These are phyloP conservation scores for Charadrius vociferus DNA, from an alignment of 2,113 vertebrate species.

Conservation along the genomic window DNA sequence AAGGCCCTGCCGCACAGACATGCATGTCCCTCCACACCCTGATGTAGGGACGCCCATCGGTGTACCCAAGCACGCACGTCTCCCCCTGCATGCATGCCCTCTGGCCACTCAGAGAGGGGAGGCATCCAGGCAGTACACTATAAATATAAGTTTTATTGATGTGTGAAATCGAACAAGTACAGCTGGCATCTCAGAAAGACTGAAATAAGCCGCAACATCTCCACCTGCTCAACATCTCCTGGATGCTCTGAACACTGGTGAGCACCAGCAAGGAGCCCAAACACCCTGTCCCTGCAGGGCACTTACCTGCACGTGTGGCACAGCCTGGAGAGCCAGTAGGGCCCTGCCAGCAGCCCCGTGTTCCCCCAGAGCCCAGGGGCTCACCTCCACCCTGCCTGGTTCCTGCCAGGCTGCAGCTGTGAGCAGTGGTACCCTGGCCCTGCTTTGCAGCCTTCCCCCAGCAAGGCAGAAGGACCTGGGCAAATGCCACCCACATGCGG, in stretches of 20 bases:
- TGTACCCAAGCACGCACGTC: rapidly evolving
- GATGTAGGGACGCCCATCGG: rapidly evolving
- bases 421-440: neutral
- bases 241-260: neutral
- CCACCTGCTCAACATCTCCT: neutral
- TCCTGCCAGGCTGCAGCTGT: slow-evolving; percentile 5
- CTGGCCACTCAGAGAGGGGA: neutral
- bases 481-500: neutral
- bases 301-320: neutral
- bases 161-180: slow-evolving; percentile 75
- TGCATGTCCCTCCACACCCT: rapidly evolving
- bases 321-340: neutral
- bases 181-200: slow-evolving; percentile 48
- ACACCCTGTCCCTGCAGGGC: neutral
- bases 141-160: slow-evolving; percentile 85
- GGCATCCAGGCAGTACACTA: slow-evolving; percentile 38
- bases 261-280: neutral
- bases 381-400: neutral
- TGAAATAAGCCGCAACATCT: neutral
- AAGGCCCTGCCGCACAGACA: neutral
- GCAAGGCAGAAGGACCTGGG: neutral
- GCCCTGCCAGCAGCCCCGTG: neutral
- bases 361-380: neutral
- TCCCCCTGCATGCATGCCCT: neutral
- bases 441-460: rapidly evolving